Evolutionary conservation across 2,113 vertebrate species (phyloP), one percentile per base, ranked within the genome.

Genomic region (Sisor rabdophorus): DNA sequence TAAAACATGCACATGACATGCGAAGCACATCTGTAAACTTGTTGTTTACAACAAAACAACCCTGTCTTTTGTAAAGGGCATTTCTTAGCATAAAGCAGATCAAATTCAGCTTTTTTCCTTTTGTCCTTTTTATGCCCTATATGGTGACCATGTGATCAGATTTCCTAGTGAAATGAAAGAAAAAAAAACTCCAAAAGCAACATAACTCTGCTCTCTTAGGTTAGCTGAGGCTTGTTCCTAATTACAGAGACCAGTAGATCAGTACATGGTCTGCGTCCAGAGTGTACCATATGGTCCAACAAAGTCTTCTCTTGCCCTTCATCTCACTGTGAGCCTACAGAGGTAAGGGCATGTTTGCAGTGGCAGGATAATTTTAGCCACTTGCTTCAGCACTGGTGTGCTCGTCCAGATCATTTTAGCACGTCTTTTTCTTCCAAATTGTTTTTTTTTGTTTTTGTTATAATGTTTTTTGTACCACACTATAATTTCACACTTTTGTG

Each of bases 11-110:
- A 26, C 63, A 48, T 26, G 48, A 67, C 53, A 73, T 67, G 47
- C 54, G 79, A 63, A 26, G 28, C 75, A 70, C 59, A 52, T 56
- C 53, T 70, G 71, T 71, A 76, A 81, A 64, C 76, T 40, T 71
- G 47, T 54, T 22, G 44, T 36, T 54, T n/a, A n/a, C n/a, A n/a
- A n/a, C n/a, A n/a, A n/a, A n/a, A 40, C 50, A 20, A 28, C 58
- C 73, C 75, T 71, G 36, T 58, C 58, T 76, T 67, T 59, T 30
- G 53, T 81, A 75, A 78, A 75, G 76, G 80, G 61, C 71, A 60
- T 75, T 75, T 71, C 40, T 74, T 63, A 78, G 65, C 67, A 65
- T 78, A n/a, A 59, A 71, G 60, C 8, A 69, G 63, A 75, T 26
- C 0, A 8, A 28, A n/a, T n/a, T 24, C 65, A 11, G 40, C 40